Evolutionary conservation across 2,888 invertebrate genomes (phyloP).

Genomic region (Lasioglossum morio): DNA sequence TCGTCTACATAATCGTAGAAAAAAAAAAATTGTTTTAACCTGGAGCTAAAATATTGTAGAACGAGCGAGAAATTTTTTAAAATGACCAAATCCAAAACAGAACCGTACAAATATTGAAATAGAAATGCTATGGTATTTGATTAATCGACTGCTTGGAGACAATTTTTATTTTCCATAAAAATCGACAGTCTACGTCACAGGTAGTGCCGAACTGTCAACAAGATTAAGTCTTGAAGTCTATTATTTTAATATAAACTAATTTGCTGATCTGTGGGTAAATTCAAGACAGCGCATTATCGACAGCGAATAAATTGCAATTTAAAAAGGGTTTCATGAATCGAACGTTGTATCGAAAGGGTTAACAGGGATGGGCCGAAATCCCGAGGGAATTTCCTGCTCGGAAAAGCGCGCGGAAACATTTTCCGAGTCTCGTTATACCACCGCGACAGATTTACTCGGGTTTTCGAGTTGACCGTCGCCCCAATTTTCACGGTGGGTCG

Average conservation of each 20-base stretch:
- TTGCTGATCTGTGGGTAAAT: too few relatives aligned
- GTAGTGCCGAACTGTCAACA: too few relatives aligned
- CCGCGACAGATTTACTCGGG: slow-evolving; percentile 10
- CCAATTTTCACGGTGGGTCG: slow-evolving; percentile 23
- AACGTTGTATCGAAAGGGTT: background rate
- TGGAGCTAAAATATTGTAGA: background rate
- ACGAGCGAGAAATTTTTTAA: background rate
- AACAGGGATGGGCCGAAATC: background rate
- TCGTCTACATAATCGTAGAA: background rate
- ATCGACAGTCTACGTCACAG: too few relatives aligned
- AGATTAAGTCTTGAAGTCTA: too few relatives aligned
- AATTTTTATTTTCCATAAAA: too few relatives aligned
- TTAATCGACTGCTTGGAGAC: too few relatives aligned
- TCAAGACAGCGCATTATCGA: background rate
- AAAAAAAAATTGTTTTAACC: background rate
- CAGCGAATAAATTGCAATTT: background rate
- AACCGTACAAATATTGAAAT: too few relatives aligned
- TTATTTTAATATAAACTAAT: too few relatives aligned
- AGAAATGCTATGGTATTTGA: too few relatives aligned
- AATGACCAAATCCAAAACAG: too few relatives aligned
- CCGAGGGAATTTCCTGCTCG: background rate
- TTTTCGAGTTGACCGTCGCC: slow-evolving; percentile 15
- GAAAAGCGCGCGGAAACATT: background rate
- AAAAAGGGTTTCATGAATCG: background rate
- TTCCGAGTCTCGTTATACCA: background rate